These are phyloP conservation scores for Calliopsis andreniformis DNA, from an alignment of 1,140 invertebrate species.

Conservation along the genomic window DNA sequence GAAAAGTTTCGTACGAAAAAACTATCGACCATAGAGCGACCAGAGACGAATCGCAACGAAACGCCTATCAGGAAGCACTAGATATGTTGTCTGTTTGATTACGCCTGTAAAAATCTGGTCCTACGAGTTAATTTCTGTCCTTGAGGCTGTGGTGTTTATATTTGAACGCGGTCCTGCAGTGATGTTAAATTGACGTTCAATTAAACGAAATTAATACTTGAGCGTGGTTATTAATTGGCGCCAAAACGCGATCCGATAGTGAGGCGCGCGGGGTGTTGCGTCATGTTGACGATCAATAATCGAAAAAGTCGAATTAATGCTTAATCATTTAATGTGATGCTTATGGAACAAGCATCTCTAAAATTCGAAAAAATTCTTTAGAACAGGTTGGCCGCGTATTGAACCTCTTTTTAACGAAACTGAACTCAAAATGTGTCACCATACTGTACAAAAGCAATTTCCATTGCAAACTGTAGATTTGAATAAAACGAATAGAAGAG, in stretches of 20 bases:
- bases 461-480: too few relatives aligned
- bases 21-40: too few relatives aligned
- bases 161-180: neutral
- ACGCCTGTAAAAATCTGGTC: neutral
- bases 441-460: too few relatives aligned
- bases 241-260: neutral
- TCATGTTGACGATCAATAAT: neutral
- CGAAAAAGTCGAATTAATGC: too few relatives aligned
- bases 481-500: neutral
- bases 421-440: too few relatives aligned
- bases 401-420: too few relatives aligned
- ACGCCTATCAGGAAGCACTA: neutral
- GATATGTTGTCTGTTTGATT: neutral
- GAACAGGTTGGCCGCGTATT: too few relatives aligned
- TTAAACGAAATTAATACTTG: constrained; percentile 3
- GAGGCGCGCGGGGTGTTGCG: neutral
- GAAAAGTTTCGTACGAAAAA: too few relatives aligned
- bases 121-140: neutral
- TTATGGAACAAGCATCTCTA: too few relatives aligned
- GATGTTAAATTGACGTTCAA: constrained; percentile 6
- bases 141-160: constrained; percentile 8
- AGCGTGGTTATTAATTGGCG: neutral
- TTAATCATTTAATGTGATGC: too few relatives aligned
- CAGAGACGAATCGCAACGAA: neutral
- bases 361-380: too few relatives aligned